Conservation (phyloP, 1,140 invertebrate genomes). For the Yoshiicerus persimilis region DNA sequence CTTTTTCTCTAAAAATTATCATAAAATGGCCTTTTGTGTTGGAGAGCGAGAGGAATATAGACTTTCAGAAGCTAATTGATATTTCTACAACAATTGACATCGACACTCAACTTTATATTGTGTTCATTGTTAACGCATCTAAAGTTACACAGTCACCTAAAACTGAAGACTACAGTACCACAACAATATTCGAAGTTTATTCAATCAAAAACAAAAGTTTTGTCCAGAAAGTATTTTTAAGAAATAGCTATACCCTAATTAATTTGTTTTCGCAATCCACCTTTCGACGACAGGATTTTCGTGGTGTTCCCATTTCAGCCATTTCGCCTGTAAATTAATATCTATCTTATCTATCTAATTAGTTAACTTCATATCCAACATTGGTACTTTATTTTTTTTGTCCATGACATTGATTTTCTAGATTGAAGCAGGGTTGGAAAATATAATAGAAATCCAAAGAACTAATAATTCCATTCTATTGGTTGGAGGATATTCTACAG, state of each 20-base stretch:
- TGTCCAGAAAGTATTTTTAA: background rate
- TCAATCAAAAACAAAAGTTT: background rate
- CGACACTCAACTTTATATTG: background rate
- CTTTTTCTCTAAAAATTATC: background rate
- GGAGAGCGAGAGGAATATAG: background rate
- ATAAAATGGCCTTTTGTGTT: background rate
- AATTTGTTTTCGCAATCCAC: background rate
- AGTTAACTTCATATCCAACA: no score
- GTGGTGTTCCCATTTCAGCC: background rate
- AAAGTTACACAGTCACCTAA: background rate
- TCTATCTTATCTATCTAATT: no score
- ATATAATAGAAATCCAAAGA: background rate
- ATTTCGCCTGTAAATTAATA: background rate
- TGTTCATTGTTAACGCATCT: background rate
- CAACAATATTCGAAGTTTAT: background rate
- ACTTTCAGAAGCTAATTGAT: background rate
- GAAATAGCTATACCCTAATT: background rate
- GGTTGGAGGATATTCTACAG: background rate
- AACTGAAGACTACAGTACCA: no score
- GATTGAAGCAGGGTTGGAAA: background rate
- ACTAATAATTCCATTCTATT: background rate
- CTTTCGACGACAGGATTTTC: background rate
- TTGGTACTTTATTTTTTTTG: background rate
- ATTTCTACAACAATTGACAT: background rate
- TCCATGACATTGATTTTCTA: background rate